phyloP scores from a whole-genome alignment of 2,797 vertebrate species.

The Xenops minutus region DNA sequence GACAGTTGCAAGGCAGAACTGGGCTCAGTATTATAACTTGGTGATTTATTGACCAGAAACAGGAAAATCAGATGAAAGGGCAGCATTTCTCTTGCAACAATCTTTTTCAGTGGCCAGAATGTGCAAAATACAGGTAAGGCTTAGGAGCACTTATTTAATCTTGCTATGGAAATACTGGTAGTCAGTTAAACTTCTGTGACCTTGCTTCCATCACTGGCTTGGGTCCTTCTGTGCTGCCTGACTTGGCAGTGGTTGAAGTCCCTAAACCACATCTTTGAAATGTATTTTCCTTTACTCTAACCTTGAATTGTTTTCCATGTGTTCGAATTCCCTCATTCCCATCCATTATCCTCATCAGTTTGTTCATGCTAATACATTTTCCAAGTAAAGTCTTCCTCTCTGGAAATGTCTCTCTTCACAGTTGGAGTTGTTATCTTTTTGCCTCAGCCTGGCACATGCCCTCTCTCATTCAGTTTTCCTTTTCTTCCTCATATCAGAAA shows the following conservation, averaged over 20 bases:
- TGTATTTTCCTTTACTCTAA: not conserved
- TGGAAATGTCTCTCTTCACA: not conserved
- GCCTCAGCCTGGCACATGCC: not conserved
- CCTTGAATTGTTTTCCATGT: constrained; percentile 1
- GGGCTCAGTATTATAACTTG: not conserved
- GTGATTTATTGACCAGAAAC: not conserved
- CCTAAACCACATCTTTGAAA: not conserved
- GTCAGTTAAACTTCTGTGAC: not conserved
- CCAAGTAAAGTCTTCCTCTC: not conserved
- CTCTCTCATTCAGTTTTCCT: not conserved
- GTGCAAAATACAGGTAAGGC: not conserved
- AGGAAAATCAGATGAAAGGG: not conserved
- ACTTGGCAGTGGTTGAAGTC: not conserved
- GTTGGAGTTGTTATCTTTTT: not conserved
- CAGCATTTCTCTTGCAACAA: not conserved
- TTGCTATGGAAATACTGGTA: not conserved
- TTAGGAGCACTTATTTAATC: not conserved
- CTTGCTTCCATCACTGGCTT: not conserved
- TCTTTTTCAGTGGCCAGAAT: not conserved
- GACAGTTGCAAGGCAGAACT: not conserved
- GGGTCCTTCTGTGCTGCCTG: not conserved
- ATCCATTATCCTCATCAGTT: not conserved
- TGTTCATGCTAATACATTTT: not conserved
- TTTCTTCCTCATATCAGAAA: not conserved
- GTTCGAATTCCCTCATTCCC: not conserved